phyloP scores from a whole-genome alignment of 92 coral and sea anemone genomes.

The Phenganax stokvisi region DNA sequence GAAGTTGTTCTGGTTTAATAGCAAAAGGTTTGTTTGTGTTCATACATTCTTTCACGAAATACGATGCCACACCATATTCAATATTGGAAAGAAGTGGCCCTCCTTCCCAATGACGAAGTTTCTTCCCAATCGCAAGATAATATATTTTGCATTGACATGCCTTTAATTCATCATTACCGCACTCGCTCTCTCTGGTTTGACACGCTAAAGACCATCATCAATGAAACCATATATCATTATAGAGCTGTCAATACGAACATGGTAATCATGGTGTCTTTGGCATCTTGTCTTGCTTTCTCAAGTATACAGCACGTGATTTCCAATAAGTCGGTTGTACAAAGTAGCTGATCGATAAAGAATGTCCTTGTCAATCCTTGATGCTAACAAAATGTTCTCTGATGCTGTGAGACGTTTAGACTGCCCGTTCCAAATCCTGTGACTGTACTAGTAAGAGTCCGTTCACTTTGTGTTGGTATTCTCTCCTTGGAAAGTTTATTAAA shows the following conservation, averaged over 20 bases:
- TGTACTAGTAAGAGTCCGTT: not conserved
- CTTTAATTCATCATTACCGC: slow-evolving; percentile 18
- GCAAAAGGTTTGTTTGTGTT: too few species aligned
- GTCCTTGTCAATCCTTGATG: too few species aligned
- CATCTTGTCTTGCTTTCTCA: slow-evolving; percentile 5
- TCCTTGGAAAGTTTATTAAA: too few species aligned
- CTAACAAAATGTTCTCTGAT: too few species aligned
- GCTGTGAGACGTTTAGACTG: too few species aligned
- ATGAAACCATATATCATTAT: not conserved
- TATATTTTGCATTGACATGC: too few species aligned
- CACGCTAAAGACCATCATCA: slow-evolving; percentile 20
- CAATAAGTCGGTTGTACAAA: slow-evolving; percentile 13
- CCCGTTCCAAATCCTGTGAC: slow-evolving; percentile 22
- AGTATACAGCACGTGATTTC: slow-evolving; percentile 16
- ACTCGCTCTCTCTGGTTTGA: slow-evolving; percentile 20
- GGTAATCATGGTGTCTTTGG: slow-evolving; percentile 18
- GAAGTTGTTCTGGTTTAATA: slow-evolving; percentile 7
- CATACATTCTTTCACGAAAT: slow-evolving; percentile 20
- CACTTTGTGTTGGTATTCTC: too few species aligned
- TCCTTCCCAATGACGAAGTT: not conserved
- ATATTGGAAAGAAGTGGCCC: slow-evolving; percentile 10
- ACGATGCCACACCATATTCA: slow-evolving; percentile 10
- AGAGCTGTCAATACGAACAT: not conserved
- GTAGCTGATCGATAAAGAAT: too few species aligned
- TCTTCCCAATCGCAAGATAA: not conserved